Percentiles rank a stretch among this genome's conserved stretches.
Conservation (phyloP, 2,797 vertebrate genomes). For the Xenopus petersii region DNA sequence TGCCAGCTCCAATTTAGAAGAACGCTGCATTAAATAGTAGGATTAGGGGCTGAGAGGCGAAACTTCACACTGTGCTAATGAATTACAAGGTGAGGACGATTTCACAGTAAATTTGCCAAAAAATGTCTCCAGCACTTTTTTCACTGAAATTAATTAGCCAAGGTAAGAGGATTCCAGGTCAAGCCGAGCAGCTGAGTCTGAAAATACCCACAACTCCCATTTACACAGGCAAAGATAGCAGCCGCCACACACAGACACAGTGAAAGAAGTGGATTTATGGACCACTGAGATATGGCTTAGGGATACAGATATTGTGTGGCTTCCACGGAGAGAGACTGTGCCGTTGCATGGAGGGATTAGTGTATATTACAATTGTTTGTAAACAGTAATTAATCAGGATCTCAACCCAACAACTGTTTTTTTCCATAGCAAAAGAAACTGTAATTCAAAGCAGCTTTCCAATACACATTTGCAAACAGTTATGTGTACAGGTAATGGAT, state of each 20-base stretch:
- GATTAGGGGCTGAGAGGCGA: constrained; percentile 27
- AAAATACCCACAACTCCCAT: constrained; percentile 14
- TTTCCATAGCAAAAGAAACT: no score
- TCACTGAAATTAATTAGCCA: constrained; percentile 42
- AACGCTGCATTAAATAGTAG: constrained; percentile 25
- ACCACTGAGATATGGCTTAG: neutral
- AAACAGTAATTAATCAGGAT: no score
- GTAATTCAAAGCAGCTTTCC: no score
- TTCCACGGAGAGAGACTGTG: no score
- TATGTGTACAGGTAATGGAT: no score
- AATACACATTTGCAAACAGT: no score
- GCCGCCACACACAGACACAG: neutral
- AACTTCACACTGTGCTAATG: constrained; percentile 41
- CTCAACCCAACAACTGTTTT: no score
- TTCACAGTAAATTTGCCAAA: constrained; percentile 45
- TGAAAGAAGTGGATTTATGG: neutral
- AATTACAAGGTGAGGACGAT: constrained; percentile 35
- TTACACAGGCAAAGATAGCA: constrained; percentile 27
- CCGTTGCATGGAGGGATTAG: no score
- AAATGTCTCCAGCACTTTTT: constrained; percentile 33
- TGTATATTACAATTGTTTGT: no score
- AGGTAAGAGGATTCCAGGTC: constrained; percentile 33
- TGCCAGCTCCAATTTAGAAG: neutral
- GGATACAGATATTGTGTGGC: no score
- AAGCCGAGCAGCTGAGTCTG: constrained; percentile 14